Evolutionary conservation across 2,888 invertebrate species (phyloP).

Genomic region (Oscheius sp.): DNA sequence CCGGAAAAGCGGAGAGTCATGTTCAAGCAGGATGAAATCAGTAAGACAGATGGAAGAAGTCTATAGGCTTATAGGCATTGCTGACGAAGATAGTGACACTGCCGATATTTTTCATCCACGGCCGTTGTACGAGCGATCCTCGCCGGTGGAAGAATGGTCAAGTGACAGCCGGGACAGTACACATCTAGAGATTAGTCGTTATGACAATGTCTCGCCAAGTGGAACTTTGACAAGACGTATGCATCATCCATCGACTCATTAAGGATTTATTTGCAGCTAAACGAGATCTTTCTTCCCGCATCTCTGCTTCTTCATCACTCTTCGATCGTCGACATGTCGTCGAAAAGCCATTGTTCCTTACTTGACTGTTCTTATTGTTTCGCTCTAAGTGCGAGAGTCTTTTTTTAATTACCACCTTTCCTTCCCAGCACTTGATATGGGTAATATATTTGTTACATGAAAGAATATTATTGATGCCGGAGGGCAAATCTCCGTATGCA

Average conservation of each 20-base stretch:
- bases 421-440: no score
- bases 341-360: constrained; percentile 22
- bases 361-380: no score
- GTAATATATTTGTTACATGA: no score
- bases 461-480: no score
- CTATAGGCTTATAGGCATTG: background rate
- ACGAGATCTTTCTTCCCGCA: constrained; percentile 8
- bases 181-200: constrained; percentile 62
- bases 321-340: constrained; percentile 13
- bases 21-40: constrained; percentile 38
- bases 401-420: no score
- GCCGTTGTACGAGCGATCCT: constrained; percentile 48
- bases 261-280: background rate
- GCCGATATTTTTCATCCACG: constrained; percentile 4
- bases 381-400: no score
- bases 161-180: constrained; percentile 54
- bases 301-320: constrained; percentile 17
- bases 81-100: constrained; percentile 19
- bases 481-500: no score
- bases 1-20: constrained; percentile 39
- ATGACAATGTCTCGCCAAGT: constrained; percentile 64
- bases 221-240: constrained; percentile 34
- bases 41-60: constrained; percentile 4
- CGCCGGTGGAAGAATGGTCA: constrained; percentile 58
- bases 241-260: background rate